phyloP scores from a whole-genome alignment of 1,140 invertebrate genomes.

The Littorina saxatilis region DNA sequence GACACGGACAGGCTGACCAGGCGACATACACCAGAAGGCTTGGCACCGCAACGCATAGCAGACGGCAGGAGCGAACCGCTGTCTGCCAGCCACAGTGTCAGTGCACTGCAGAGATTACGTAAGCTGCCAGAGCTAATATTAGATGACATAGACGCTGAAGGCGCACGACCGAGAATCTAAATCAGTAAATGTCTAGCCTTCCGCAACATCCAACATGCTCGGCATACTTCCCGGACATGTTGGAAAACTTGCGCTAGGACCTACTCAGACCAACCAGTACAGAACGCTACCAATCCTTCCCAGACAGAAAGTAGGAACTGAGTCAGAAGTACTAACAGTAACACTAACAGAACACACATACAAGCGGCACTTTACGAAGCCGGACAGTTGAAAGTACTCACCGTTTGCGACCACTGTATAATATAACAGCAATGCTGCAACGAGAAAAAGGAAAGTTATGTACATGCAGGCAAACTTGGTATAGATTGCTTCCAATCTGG shows the following conservation, averaged over 20 bases:
- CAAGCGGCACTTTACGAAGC: too few species aligned
- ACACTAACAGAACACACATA: too few species aligned
- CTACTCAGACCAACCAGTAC: too few species aligned
- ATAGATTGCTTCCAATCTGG: constrained; percentile 17
- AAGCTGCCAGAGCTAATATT: constrained; percentile 30
- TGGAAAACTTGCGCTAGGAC: too few species aligned
- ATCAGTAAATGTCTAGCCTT: too few species aligned
- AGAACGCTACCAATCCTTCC: too few species aligned
- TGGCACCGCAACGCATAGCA: background rate
- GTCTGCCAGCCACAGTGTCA: constrained; percentile 19
- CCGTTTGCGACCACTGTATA: constrained; percentile 41
- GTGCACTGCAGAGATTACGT: constrained; percentile 39
- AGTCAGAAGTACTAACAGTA: too few species aligned
- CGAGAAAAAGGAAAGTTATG: background rate
- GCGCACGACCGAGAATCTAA: background rate
- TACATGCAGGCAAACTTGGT: background rate
- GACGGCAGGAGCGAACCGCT: background rate
- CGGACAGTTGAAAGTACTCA: constrained; percentile 14
- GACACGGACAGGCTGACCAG: too few species aligned
- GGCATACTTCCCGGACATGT: background rate
- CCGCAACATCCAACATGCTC: background rate
- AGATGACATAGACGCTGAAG: constrained; percentile 17
- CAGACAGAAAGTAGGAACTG: too few species aligned
- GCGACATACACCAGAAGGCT: background rate
- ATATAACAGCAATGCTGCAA: constrained; percentile 41